Conservation (phyloP, 2,797 vertebrate genomes). For the Meda fulgida region DNA sequence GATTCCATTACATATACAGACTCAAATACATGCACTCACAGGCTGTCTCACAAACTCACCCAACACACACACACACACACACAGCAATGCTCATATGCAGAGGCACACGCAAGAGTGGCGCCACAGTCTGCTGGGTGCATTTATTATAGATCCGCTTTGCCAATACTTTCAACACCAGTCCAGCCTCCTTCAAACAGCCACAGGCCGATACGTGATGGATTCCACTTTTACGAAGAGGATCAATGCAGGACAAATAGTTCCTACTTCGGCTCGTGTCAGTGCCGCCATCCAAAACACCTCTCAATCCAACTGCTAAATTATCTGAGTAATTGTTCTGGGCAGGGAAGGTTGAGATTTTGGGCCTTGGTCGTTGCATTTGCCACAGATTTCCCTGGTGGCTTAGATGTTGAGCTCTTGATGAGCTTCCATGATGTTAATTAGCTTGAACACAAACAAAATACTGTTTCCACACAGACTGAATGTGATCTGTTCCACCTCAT, state of each 20-base stretch:
- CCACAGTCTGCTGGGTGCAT: conserved; percentile 61
- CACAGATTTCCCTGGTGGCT: conserved; percentile 34
- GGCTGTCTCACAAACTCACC: conserved; percentile 39
- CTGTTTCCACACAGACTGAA: conserved; percentile 28
- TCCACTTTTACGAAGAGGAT: conserved; percentile 51
- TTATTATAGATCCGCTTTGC: conserved; percentile 64
- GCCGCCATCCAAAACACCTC: conserved; percentile 49
- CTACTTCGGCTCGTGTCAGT: conserved; percentile 52
- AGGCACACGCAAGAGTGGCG: conserved; percentile 51
- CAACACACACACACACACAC: conserved; percentile 43
- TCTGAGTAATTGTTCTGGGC: conserved; percentile 48
- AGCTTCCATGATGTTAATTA: conserved; percentile 29
- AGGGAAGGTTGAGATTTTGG: conserved; percentile 32
- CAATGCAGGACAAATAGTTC: conserved; percentile 57
- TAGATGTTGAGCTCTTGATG: conserved; percentile 4
- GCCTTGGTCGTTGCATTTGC: conserved; percentile 29
- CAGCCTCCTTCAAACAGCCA: conserved; percentile 59
- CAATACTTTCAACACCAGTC: conserved; percentile 64
- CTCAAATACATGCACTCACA: conserved; percentile 51
- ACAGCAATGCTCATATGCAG: conserved; percentile 32
- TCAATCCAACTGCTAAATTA: conserved; percentile 56
- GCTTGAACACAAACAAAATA: conserved; percentile 43
- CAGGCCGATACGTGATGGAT: conserved; percentile 60
- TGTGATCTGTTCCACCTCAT: conserved; percentile 49
- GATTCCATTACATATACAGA: conserved; percentile 55